Base-by-base conservation (phyloP, 2,797 vertebrate genomes). In the Cirrhinus mrigala region DNA sequence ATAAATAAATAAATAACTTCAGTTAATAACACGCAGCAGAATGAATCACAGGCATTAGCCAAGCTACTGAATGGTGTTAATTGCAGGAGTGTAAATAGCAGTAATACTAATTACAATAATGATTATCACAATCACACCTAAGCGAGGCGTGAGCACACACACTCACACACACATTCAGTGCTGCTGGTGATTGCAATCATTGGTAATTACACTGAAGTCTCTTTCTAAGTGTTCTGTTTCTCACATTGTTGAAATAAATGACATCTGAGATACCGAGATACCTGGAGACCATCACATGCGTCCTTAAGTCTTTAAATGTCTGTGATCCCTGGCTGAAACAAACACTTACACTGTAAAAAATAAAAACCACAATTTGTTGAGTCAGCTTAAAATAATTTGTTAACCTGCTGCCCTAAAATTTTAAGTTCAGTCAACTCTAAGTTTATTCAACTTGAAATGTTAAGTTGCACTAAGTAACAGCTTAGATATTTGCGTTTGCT, bases 61-160 rank as follows among this genome's bases (percentile, higher is more conserved):
- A 15, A 58, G 82, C 74, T 71, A 79, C 33, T 11, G 69, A 81
- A 83, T 83, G 62, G 33, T 83, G 68, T 40, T 90, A 88, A 86
- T 83, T 74, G 68, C 89, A 90, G 82, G 87, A 87, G 91, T 89
- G 91, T 89, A 87, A 84, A 91, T 91, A 88, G 86, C 87, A 92
- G 89, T 90, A 90, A 91, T 89, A 89, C 90, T 92, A 93, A 94
- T 94, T 93, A 92, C 87, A 89, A 88, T 85, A 89, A 94, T 94
- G 94, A 94, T 94, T 93, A 94, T 91, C 90, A 95, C 94, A 94
- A 95, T 94, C 92, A 93, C 92, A 94, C 91, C 93, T 95, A 93
- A 94, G 91, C 91, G 92, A 91, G 89, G 91, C 92, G 76, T 44
- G 90, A 90, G 73, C 69, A 15, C 68, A n/a, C 68, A 44, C 29